A percentile compares a stretch with the other conserved stretches of the same genome.
Evolutionary conservation across 2,113 vertebrate species (phyloP).

Genomic region (Brachypteracias leptosomus): DNA sequence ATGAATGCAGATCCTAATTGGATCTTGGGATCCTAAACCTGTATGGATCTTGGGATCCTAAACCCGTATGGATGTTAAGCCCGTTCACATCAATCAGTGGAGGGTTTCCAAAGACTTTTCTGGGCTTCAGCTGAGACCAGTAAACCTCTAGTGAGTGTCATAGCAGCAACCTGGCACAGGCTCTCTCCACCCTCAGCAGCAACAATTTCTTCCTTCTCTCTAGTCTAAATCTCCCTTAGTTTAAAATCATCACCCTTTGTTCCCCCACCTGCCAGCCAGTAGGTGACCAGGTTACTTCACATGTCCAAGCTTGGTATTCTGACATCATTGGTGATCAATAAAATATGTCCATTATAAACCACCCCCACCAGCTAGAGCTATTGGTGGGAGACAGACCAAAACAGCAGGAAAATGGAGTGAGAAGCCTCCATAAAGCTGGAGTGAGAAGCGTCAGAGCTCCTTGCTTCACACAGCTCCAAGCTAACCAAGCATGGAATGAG

Average conservation of each 20-base stretch:
- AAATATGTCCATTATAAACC: background rate
- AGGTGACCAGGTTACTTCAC: background rate
- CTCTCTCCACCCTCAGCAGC: background rate
- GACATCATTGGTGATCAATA: background rate
- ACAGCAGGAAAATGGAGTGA: background rate
- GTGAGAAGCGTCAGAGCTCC: background rate
- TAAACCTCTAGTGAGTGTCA: background rate
- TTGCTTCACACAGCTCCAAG: background rate
- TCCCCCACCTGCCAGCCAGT: background rate
- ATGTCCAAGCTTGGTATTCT: background rate
- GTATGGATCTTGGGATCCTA: background rate
- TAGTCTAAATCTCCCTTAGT: background rate
- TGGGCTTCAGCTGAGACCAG: background rate
- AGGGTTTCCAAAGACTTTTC: background rate
- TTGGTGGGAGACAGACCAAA: background rate
- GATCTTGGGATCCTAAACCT: background rate
- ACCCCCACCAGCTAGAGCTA: background rate
- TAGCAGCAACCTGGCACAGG: background rate
- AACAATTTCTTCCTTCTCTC: background rate
- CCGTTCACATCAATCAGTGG: background rate
- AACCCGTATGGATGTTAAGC: background rate
- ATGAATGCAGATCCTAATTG: background rate
- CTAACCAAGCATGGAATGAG: background rate
- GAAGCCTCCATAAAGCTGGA: background rate
- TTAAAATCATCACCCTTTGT: background rate